These are phyloP conservation scores for Trigoniulus corallinus DNA, from an alignment of 1,140 invertebrate species.

Conservation along the genomic window DNA sequence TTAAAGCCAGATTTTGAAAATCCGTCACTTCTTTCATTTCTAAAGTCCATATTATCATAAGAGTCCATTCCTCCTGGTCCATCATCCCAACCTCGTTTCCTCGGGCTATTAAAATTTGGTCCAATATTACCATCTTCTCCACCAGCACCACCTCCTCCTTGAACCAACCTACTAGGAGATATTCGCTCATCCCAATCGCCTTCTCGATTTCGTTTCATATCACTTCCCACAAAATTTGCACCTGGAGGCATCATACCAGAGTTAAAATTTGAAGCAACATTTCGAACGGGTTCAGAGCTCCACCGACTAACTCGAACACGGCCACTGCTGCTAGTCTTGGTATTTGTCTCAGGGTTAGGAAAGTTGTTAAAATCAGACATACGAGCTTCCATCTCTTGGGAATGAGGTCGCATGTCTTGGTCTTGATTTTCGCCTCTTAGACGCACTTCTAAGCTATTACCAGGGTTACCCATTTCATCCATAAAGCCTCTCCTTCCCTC, in stretches of 20 bases:
- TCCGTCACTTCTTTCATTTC: neutral
- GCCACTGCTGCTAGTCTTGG: neutral
- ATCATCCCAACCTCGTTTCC: neutral
- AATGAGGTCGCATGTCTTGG: neutral
- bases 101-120: neutral
- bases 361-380: neutral
- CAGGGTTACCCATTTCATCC: neutral
- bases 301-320: neutral
- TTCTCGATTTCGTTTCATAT: neutral
- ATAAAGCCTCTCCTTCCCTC: too few species aligned
- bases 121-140: neutral
- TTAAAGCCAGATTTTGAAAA: neutral
- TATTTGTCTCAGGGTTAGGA: neutral
- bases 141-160: neutral
- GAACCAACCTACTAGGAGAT: neutral
- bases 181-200: neutral
- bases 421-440: neutral
- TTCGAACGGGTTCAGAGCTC: neutral
- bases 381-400: neutral
- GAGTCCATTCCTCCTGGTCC: too few species aligned
- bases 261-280: neutral
- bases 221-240: neutral
- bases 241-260: neutral
- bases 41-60: too few species aligned
- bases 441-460: neutral